phyloP scores from a whole-genome alignment of 2,888 invertebrate species.

The Aplocera efformata region DNA sequence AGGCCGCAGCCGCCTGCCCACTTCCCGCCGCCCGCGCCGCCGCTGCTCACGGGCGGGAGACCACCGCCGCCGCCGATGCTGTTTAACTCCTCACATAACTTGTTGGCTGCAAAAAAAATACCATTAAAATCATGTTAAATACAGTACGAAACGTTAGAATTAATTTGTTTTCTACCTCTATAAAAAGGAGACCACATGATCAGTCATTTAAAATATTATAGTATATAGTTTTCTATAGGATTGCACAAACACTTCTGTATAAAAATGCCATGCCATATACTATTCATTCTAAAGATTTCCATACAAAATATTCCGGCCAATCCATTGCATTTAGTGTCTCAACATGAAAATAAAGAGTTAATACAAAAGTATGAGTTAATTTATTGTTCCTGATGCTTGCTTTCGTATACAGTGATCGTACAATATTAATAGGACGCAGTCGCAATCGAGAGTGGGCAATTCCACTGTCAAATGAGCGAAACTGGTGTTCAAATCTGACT shows the following conservation, averaged over 20 bases:
- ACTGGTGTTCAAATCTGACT: slow-evolving; percentile 65
- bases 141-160: too few relatives aligned
- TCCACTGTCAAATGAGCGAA: slow-evolving; percentile 44
- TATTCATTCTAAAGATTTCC: too few relatives aligned
- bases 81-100: slow-evolving; percentile 69
- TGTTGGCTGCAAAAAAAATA: slow-evolving; percentile 60
- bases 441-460: slow-evolving; percentile 30
- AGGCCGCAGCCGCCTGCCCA: slow-evolving; percentile 83
- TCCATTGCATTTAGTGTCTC: background rate
- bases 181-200: too few relatives aligned
- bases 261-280: too few relatives aligned
- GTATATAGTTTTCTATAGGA: too few relatives aligned
- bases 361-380: slow-evolving; percentile 9
- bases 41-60: slow-evolving; percentile 56
- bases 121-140: too few relatives aligned
- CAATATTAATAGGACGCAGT: slow-evolving; percentile 28
- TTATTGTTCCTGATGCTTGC: slow-evolving; percentile 9
- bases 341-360: slow-evolving; percentile 1
- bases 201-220: too few relatives aligned
- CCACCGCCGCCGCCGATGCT: slow-evolving; percentile 63
- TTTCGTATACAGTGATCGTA: slow-evolving; percentile 18
- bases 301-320: too few relatives aligned
- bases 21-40: slow-evolving; percentile 67
- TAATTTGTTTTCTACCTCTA: too few relatives aligned
- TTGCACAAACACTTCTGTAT: too few relatives aligned